Evolutionary conservation across 1,140 invertebrate species (phyloP).

Genomic region (Metopolophium dirhodum): DNA sequence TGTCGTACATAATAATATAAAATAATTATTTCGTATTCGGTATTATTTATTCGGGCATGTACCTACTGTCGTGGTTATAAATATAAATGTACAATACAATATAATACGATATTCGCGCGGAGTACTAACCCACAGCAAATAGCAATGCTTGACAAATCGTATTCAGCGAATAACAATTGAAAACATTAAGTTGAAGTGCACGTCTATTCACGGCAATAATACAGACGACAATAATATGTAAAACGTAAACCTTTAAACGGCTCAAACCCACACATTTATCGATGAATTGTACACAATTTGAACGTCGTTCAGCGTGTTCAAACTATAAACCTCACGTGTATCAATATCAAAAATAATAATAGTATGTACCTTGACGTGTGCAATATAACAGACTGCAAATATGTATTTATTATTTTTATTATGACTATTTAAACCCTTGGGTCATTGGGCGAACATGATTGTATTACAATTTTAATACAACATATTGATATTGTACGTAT

Average conservation of each 20-base stretch:
- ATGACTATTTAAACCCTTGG: background rate
- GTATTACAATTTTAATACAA: too few species aligned
- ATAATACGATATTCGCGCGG: background rate
- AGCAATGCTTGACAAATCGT: background rate
- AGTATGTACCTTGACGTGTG: background rate
- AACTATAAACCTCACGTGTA: background rate
- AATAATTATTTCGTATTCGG: background rate
- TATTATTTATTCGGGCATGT: background rate
- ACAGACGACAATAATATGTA: constrained; percentile 9
- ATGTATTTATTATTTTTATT: background rate
- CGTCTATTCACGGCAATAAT: background rate
- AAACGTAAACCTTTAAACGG: background rate
- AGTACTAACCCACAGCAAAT: background rate
- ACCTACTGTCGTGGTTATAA: background rate
- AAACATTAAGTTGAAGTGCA: background rate
- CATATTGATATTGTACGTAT: too few species aligned
- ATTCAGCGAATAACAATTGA: constrained; percentile 3
- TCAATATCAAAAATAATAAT: background rate
- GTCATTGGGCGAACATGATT: background rate
- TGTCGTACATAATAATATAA: background rate
- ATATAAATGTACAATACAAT: constrained; percentile 9
- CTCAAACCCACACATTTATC: background rate
- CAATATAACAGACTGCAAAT: background rate
- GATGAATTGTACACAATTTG: background rate
- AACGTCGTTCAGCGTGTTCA: background rate